These are phyloP conservation scores for Podargus strigoides DNA, from an alignment of 2,797 vertebrate genomes.

Conservation along the genomic window DNA sequence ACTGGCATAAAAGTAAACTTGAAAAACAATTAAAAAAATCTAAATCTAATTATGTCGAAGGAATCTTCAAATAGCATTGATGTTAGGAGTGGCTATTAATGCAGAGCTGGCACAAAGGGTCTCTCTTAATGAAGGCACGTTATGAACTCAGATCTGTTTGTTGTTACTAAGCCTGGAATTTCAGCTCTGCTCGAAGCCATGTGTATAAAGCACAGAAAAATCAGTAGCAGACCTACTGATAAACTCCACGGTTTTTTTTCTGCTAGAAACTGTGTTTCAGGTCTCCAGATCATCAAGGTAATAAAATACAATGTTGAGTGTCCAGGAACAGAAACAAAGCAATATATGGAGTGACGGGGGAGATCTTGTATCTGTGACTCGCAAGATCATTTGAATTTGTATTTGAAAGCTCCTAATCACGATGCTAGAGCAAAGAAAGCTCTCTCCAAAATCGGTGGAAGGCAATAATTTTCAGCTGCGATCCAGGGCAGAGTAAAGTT, in stretches of 20 bases:
- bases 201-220: constrained; percentile 11
- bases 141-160: constrained; percentile 40
- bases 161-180: constrained; percentile 47
- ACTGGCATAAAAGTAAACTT: background rate
- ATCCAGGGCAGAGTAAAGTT: background rate
- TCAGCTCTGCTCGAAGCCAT: constrained; percentile 19
- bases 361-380: background rate
- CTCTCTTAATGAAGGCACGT: background rate
- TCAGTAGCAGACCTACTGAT: constrained; percentile 30
- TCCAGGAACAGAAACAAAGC: constrained; percentile 10
- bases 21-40: background rate
- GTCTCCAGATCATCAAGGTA: constrained; percentile 1
- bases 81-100: constrained; percentile 11
- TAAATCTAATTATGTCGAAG: background rate
- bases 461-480: constrained; percentile 18
- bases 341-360: background rate
- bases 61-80: background rate
- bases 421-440: background rate
- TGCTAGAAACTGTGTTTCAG: background rate
- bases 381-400: background rate
- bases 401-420: background rate
- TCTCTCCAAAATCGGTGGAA: background rate
- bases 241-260: constrained; percentile 4
- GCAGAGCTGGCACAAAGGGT: constrained; percentile 24
- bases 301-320: background rate